Conservation (phyloP, 2,888 invertebrate genomes). For the Caenorhabditis japonica region DNA sequence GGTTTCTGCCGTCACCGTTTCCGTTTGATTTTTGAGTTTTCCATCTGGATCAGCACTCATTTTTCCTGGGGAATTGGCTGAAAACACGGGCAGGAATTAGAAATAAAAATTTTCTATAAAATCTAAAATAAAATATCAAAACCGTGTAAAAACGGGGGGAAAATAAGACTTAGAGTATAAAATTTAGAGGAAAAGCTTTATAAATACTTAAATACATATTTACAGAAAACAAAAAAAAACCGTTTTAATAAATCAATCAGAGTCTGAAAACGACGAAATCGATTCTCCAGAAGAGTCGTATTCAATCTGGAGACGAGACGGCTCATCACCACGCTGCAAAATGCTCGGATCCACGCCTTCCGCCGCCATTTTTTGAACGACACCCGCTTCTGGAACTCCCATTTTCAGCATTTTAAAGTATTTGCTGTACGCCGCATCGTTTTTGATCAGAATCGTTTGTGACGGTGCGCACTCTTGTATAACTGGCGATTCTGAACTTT, state of each 20-base stretch:
- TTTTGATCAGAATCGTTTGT: conserved; percentile 37
- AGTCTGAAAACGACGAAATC: conserved; percentile 40
- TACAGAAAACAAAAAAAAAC: not conserved
- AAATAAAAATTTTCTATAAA: too few relatives aligned
- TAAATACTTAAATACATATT: not conserved
- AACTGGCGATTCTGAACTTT: not conserved
- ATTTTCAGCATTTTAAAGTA: conserved; percentile 74
- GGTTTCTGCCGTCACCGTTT: not conserved
- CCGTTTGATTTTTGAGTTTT: not conserved
- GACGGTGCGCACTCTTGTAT: not conserved
- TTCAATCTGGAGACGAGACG: not conserved
- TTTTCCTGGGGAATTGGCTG: not conserved
- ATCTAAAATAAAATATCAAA: too few relatives aligned
- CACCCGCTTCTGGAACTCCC: conserved; percentile 70
- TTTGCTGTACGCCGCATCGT: conserved; percentile 67
- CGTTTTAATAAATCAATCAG: conserved; percentile 45
- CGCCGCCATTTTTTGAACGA: conserved; percentile 67
- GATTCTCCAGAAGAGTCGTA: conserved; percentile 31
- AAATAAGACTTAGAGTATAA: too few relatives aligned
- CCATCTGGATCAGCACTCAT: conserved; percentile 1
- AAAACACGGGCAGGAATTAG: too few relatives aligned
- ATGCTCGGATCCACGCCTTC: conserved; percentile 67
- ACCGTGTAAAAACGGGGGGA: too few relatives aligned
- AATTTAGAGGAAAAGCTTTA: too few relatives aligned
- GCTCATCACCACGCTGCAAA: conserved; percentile 28